phyloP scores from a whole-genome alignment of 2,888 invertebrate species.

The Spicauda simplicius region DNA sequence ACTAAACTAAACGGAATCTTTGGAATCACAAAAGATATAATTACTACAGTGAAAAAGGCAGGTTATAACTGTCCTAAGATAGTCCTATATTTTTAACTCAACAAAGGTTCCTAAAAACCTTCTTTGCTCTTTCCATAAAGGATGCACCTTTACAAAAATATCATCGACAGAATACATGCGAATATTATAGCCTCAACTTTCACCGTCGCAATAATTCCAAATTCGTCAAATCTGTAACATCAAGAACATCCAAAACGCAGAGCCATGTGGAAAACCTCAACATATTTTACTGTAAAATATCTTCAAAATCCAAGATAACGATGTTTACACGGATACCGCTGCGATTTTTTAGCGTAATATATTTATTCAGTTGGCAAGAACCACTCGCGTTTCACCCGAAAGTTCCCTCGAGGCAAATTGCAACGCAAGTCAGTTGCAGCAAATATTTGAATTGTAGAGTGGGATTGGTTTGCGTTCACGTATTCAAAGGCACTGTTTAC shows the following conservation, averaged over 20 bases:
- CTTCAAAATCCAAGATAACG: slow-evolving; percentile 24
- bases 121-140: too few relatives aligned
- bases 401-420: slow-evolving; percentile 66
- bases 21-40: too few relatives aligned
- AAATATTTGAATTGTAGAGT: slow-evolving; percentile 83
- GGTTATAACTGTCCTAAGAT: too few relatives aligned
- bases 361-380: slow-evolving; percentile 47
- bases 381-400: slow-evolving; percentile 49
- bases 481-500: slow-evolving; percentile 73
- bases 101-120: too few relatives aligned
- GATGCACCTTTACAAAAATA: too few relatives aligned
- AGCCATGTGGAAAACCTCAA: background rate
- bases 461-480: slow-evolving; percentile 79
- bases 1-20: too few relatives aligned
- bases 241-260: background rate
- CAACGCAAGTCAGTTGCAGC: slow-evolving; percentile 69
- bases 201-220: too few relatives aligned
- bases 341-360: slow-evolving; percentile 43
- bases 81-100: too few relatives aligned
- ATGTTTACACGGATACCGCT: slow-evolving; percentile 39
- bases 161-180: too few relatives aligned
- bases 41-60: too few relatives aligned
- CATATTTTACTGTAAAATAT: background rate
- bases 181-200: too few relatives aligned
- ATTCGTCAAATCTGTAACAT: too few relatives aligned